Base-by-base conservation (phyloP, 2,113 vertebrate species). In the Prunella himalayana region DNA sequence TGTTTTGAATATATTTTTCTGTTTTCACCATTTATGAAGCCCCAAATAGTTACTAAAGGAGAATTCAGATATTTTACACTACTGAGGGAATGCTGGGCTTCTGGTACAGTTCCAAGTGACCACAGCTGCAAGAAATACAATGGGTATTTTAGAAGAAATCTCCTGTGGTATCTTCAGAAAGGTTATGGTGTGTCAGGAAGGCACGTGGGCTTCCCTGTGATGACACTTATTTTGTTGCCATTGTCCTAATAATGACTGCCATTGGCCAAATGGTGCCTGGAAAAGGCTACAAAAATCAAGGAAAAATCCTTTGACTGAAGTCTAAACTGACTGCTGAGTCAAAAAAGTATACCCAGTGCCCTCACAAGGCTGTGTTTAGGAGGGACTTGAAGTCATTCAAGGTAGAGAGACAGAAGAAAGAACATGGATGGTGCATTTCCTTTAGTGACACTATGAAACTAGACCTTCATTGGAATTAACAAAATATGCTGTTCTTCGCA, bases 141-240 rank as follows among this genome's bases (percentile, higher is more conserved):
- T 2, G 0, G 7, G 2, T 70, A 39, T 60, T 77, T 93, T 78
- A 78, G 72, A 90, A 63, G 41, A 45, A 84, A 39, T 21, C 10
- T 82, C 9, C 11, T 41, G 24, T 7, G 15, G 28, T 27, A 71
- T 8, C 20, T 88, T 84, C 51, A 81, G 73, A 90, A 78, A 30
- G 1, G 4, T 44, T 68, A 13, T 47, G 31, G 13, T 60, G 88
- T 86, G 22, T 56, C 81, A 82, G 12, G 8, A 16, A 71, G 51
- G 39, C 31, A 66, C 0, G 0, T 11, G 28, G 13, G 3, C n/a
- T 81, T 78, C 57, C 22, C 49, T 56, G 69, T 21, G 37, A 50
- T 39, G 33, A 24, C n/a, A 47, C 8, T n/a, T 44, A 49, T 24
- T 81, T 91, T 60, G 9, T 27, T 47, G 20, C 10, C 47, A 57